Evolutionary conservation across 2,888 invertebrate species (phyloP).

Genomic region (Caenorhabditis auriculariae): DNA sequence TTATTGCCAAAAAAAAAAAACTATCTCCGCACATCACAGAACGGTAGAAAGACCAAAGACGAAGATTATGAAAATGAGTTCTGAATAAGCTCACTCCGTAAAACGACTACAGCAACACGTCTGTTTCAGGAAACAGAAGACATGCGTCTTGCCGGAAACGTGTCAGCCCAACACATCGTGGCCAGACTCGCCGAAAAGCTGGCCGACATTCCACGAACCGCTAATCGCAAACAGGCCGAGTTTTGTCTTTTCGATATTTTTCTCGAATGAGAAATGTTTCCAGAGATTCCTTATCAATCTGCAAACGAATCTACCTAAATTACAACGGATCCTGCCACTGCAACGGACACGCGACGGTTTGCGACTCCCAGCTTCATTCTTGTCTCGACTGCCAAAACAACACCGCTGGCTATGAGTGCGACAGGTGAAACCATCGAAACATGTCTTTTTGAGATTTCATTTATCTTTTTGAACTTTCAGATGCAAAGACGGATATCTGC

Average conservation of each 20-base stretch:
- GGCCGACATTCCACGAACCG: no score
- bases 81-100: not conserved
- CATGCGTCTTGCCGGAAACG: conserved; percentile 23
- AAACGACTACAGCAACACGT: not conserved
- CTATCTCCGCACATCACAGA: no score
- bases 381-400: conserved; percentile 93
- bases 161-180: conserved; percentile 21
- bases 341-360: conserved; percentile 20
- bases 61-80: no score
- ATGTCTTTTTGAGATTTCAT: not conserved
- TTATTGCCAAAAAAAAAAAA: no score
- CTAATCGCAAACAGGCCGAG: no score
- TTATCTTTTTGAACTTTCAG: not conserved
- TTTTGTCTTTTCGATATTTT: no score
- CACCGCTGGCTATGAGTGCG: conserved; percentile 85
- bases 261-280: no score
- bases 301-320: conserved; percentile 39
- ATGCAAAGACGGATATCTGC: not conserved
- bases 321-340: conserved; percentile 34
- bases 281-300: conserved; percentile 39
- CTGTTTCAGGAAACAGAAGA: conserved; percentile 37
- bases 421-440: no score
- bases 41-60: no score
- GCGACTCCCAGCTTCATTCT: conserved; percentile 75
- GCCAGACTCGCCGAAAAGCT: conserved; percentile 18